Conservation (phyloP, 1,140 invertebrate species). For the Conus betulinus region DNA sequence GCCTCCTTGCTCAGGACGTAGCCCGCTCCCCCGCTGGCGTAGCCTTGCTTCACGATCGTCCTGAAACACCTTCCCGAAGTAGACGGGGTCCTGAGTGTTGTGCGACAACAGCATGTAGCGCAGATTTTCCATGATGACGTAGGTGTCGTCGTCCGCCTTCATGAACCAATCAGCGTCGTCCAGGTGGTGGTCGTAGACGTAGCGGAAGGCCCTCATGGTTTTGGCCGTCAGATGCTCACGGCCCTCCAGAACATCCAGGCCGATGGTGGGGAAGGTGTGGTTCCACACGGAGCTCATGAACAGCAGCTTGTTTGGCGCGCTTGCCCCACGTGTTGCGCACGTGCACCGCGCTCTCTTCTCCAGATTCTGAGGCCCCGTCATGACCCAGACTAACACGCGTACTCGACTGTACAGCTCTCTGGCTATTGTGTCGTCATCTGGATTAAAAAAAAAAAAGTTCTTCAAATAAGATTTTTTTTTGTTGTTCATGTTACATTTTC, state of each 20-base stretch:
- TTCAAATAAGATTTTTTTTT: too few relatives aligned
- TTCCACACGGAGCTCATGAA: slow-evolving; percentile 68
- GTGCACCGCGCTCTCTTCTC: slow-evolving; percentile 93
- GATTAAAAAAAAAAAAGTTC: neutral
- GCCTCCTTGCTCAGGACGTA: slow-evolving; percentile 88
- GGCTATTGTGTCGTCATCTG: slow-evolving; percentile 80
- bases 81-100: slow-evolving; percentile 63
- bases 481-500: too few relatives aligned
- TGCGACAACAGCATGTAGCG: slow-evolving; percentile 63
- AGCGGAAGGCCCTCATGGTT: slow-evolving; percentile 85
- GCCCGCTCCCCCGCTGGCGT: slow-evolving; percentile 78
- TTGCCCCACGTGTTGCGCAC: slow-evolving; percentile 95
- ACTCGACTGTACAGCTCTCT: slow-evolving; percentile 80
- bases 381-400: slow-evolving; percentile 94
- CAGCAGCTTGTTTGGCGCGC: slow-evolving; percentile 85
- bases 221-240: slow-evolving; percentile 65
- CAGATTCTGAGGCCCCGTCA: slow-evolving; percentile 93
- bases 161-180: slow-evolving; percentile 73
- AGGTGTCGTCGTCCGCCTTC: slow-evolving; percentile 84
- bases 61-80: slow-evolving; percentile 76
- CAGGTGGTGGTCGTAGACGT: slow-evolving; percentile 73
- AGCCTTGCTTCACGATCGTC: slow-evolving; percentile 65
- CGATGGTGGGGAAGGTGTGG: slow-evolving; percentile 63
- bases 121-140: slow-evolving; percentile 79
- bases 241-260: slow-evolving; percentile 70